Evolutionary conservation across 2,888 invertebrate genomes (phyloP).

Genomic region (Dynastes tityus): DNA sequence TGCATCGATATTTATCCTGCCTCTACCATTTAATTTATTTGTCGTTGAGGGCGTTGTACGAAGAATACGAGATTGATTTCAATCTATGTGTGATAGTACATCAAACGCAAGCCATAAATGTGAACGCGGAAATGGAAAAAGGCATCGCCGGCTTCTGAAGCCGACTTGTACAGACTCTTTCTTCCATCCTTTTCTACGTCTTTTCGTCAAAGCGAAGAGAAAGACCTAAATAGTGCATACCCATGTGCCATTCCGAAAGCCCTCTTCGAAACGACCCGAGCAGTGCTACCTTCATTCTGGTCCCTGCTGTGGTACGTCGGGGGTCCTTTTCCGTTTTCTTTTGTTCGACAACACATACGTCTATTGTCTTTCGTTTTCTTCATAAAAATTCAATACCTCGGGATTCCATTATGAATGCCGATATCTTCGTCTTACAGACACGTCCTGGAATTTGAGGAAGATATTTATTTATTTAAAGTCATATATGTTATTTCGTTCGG

Average conservation of each 20-base stretch:
- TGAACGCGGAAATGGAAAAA: conserved; percentile 62
- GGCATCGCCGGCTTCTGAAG: conserved; percentile 57
- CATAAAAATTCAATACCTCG: conserved; percentile 57
- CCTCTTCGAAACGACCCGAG: no score
- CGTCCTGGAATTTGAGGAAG: no score
- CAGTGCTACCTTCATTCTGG: background rate
- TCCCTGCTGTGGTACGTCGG: conserved; percentile 34
- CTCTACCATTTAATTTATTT: conserved; percentile 55
- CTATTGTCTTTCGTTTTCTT: conserved; percentile 54
- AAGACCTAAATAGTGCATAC: background rate
- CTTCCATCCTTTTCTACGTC: background rate
- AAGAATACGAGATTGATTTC: conserved; percentile 53
- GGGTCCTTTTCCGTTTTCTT: conserved; percentile 45
- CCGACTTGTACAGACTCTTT: conserved; percentile 58
- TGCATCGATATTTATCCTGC: no score
- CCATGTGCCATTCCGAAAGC: no score
- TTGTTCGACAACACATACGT: conserved; percentile 53
- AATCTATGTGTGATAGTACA: conserved; percentile 59
- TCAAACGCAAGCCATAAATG: conserved; percentile 61
- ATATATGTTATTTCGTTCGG: no score
- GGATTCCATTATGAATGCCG: conserved; percentile 49
- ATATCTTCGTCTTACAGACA: conserved; percentile 33
- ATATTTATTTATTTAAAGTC: no score
- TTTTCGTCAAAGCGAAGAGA: background rate
- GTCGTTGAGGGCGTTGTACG: conserved; percentile 59